Evolutionary conservation across 1,140 invertebrate genomes (phyloP).

Genomic region (Bombus terrestris): DNA sequence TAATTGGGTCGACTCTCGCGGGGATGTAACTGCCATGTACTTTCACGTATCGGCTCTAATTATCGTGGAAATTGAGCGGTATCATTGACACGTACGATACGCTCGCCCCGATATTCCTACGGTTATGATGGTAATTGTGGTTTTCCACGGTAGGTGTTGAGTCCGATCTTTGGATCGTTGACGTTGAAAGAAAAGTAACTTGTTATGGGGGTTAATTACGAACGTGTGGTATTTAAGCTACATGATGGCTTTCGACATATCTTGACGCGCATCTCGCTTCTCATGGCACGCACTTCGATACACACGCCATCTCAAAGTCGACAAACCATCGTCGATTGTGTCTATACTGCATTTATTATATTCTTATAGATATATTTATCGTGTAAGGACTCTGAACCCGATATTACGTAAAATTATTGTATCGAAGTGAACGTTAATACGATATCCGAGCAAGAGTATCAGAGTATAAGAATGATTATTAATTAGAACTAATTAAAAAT

Average conservation of each 20-base stretch:
- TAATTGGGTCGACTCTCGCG: slow-evolving; percentile 63
- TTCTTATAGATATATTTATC: background rate
- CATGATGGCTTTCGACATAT: slow-evolving; percentile 35
- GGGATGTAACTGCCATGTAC: slow-evolving; percentile 46
- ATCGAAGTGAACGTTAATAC: too few species aligned
- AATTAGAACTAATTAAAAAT: too few species aligned
- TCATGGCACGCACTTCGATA: slow-evolving; percentile 32
- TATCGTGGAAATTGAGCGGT: slow-evolving; percentile 63
- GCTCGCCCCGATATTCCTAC: background rate
- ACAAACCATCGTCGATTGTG: background rate
- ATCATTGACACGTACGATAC: slow-evolving; percentile 55
- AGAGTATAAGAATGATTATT: too few species aligned
- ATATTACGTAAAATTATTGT: too few species aligned
- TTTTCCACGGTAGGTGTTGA: slow-evolving; percentile 51
- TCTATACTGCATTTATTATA: background rate
- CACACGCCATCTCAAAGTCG: slow-evolving; percentile 6
- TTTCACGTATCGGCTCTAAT: slow-evolving; percentile 57
- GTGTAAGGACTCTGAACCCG: accelerated
- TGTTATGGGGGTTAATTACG: slow-evolving; percentile 39
- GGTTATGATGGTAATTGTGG: slow-evolving; percentile 36
- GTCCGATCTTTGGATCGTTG: slow-evolving; percentile 19
- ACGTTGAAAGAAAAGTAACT: slow-evolving; percentile 27
- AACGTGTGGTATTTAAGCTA: slow-evolving; percentile 31
- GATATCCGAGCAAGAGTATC: too few species aligned
- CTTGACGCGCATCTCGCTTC: slow-evolving; percentile 34